Percentiles rank a stretch among this genome's conserved stretches.
Conservation (phyloP, 2,797 vertebrate species). For the Sphenopsis melanotis region DNA sequence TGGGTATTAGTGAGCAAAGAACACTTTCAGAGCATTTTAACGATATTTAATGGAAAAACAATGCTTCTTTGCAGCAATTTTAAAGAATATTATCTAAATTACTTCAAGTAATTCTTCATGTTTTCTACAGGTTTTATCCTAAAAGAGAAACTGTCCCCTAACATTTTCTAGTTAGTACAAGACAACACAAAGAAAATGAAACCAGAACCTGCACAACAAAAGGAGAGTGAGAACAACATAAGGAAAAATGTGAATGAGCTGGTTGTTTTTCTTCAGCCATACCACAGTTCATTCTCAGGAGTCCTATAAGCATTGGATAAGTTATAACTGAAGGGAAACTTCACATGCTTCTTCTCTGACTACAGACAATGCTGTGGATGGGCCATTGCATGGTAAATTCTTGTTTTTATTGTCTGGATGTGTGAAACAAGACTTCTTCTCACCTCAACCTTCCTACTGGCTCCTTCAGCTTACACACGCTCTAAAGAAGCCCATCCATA, state of each 20-base stretch:
- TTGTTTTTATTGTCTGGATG: background rate
- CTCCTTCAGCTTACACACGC: background rate
- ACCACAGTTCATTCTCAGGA: background rate
- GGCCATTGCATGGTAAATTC: background rate
- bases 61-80: background rate
- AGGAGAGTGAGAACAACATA: background rate
- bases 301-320: fast-evolving
- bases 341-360: background rate
- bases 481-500: background rate
- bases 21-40: background rate
- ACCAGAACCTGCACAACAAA: background rate
- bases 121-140: background rate
- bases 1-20: background rate
- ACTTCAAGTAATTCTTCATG: background rate
- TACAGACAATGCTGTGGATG: background rate
- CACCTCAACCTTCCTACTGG: background rate
- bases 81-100: background rate
- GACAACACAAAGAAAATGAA: background rate
- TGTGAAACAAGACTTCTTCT: background rate
- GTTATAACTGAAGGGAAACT: background rate
- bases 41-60: background rate
- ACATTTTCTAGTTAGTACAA: background rate
- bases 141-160: background rate
- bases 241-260: background rate
- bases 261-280: background rate